Base-by-base conservation (phyloP, 1,140 invertebrate species). In the Drosophila bipectinata region DNA sequence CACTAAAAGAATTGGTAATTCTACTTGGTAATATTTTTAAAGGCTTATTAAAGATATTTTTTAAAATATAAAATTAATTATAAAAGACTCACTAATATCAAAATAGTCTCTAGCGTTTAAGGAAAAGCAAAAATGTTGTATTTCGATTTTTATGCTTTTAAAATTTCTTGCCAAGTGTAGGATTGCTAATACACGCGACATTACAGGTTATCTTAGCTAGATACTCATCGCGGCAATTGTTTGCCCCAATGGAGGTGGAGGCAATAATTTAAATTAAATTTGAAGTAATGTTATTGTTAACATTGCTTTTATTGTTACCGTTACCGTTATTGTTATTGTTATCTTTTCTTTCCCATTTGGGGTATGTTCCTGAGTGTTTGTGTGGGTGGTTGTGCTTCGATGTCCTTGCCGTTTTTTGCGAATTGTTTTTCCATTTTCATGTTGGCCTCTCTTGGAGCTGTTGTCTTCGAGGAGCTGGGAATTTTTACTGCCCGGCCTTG, bases 231-330 rank as follows among this genome's bases (percentile, higher is more conserved):
- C 28, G 41, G 61, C 82, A 84, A 84, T 84, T 84, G 82, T 77
- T 73, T 59, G 80, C 61, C 47, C 58, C 56, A 34, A 7, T 9
- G 34, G 14, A 53, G 34, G 34, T 72, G 53, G 63, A 41, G 28
- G 67, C 67, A 87, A 88, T 87, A 85, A 87, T 82, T 87, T 87
- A 88, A 87, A 88, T 88, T 88, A 87, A 87, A 88, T 87, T 87
- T 88, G 74, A 88, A 79, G 78, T 82, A 88, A 87, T 87, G 82
- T 87, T 87, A 87, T 87, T 83, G 76, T 79, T 84, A 52, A 66
- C 76, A 79, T 83, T 79, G 82, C 71, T 61, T 62, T 72, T 75
- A 83, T 60, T 83, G 79, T 79, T 66, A 79, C 73, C 77, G 71
- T 80, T 80, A 79, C 63, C 67, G 82, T 87, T 87, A 87, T 87